Evolutionary conservation across 1,140 invertebrate genomes (phyloP).

Genomic region (Hylaeus anthracinus): DNA sequence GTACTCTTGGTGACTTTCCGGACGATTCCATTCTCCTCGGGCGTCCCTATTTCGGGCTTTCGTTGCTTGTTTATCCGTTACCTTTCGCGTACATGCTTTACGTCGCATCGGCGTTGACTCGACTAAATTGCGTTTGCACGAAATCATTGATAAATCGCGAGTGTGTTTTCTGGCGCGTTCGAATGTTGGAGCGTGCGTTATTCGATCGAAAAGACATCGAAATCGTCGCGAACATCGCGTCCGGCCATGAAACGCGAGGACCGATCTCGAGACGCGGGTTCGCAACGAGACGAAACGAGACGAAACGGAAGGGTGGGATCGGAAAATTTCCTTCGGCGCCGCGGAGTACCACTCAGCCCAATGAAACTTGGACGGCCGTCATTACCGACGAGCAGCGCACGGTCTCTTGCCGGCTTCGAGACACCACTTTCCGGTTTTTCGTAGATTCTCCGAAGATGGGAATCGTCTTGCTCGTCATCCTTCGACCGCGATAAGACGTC

Average conservation of each 20-base stretch:
- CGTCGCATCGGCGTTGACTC: no score
- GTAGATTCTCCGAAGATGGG: conserved; percentile 7
- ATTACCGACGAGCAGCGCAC: no score
- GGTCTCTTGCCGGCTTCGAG: background rate
- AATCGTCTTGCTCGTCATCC: conserved; percentile 32
- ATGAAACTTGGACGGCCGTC: conserved; percentile 54
- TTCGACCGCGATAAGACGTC: conserved; percentile 9
- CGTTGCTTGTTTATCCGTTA: background rate
- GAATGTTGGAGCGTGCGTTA: no score
- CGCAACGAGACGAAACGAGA: no score
- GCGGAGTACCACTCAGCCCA: conserved; percentile 45
- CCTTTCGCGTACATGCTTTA: background rate
- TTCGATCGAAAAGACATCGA: no score
- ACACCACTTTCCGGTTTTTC: conserved; percentile 14
- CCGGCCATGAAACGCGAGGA: background rate
- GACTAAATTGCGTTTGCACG: conserved; percentile 1
- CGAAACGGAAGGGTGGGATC: background rate
- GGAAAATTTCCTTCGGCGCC: conserved; percentile 25
- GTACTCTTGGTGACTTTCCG: background rate
- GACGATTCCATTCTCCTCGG: background rate
- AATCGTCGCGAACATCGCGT: no score
- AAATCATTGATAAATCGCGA: background rate
- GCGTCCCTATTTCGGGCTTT: background rate
- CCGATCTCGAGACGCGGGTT: conserved; percentile 9
- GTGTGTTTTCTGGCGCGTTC: no score